Evolutionary conservation across 2,113 vertebrate genomes (phyloP).

Genomic region (Gallinago paraguaiae): DNA sequence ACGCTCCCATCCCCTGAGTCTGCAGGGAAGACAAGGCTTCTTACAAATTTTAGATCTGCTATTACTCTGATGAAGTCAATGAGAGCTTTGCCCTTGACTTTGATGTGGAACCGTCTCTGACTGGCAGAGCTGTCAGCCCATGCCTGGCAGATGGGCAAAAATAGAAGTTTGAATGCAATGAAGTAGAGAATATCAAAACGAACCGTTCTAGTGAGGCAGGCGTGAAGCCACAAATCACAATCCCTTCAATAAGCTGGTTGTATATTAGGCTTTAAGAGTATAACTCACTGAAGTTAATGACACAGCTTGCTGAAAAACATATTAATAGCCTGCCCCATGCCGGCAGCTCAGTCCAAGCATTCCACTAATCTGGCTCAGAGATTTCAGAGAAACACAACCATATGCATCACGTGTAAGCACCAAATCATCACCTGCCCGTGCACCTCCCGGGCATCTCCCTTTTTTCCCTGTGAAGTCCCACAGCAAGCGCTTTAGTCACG

Average conservation of each 20-base stretch:
- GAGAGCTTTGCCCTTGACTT: constrained; percentile 1
- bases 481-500: background rate
- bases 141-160: background rate
- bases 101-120: background rate
- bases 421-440: background rate
- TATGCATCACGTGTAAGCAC: background rate
- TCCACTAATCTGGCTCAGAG: background rate
- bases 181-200: background rate
- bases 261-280: background rate
- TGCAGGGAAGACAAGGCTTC: background rate
- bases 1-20: fast-evolving
- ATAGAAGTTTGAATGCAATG: background rate
- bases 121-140: background rate
- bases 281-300: constrained; percentile 22
- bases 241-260: constrained; percentile 19
- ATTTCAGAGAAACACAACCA: background rate
- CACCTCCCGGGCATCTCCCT: background rate
- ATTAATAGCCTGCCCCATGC: background rate
- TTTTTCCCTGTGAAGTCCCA: background rate
- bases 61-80: background rate
- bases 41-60: background rate
- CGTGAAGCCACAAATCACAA: background rate
- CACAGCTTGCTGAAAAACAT: background rate
- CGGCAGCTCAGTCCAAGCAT: background rate
- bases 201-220: background rate